Percentiles rank a stretch among this genome's conserved stretches.
Evolutionary conservation across 1,140 invertebrate genomes (phyloP).

Genomic region (Calosoma granatense): DNA sequence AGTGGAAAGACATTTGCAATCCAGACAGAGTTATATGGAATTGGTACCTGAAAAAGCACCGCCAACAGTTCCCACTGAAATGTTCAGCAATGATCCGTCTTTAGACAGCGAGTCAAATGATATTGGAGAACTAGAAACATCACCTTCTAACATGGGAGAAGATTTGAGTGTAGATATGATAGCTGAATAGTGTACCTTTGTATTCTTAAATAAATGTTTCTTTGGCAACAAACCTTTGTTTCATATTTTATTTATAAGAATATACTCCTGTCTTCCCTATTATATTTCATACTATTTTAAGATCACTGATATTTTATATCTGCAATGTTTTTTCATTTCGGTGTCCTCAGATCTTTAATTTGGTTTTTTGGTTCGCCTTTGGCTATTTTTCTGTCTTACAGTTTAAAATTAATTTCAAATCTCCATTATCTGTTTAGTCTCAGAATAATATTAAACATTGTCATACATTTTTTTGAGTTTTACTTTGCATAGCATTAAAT

Average conservation of each 20-base stretch:
- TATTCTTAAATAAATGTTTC: conserved; percentile 10
- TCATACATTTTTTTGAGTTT: neutral
- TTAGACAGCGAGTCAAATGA: conserved; percentile 75
- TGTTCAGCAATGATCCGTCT: conserved; percentile 86
- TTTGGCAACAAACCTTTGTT: too few species aligned
- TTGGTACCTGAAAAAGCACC: conserved; percentile 75
- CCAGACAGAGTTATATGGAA: conserved; percentile 69
- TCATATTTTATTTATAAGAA: too few species aligned
- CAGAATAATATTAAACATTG: too few species aligned
- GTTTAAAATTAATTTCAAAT: too few species aligned
- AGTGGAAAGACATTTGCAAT: conserved; percentile 80
- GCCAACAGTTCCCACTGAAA: conserved; percentile 79
- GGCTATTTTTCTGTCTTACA: too few species aligned
- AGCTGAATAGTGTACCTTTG: conserved; percentile 24
- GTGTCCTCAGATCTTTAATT: too few species aligned
- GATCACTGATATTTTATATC: too few species aligned
- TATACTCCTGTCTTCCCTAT: too few species aligned
- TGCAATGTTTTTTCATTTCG: too few species aligned
- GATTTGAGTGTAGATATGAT: conserved; percentile 55
- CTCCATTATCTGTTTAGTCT: too few species aligned
- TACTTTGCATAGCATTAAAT: neutral
- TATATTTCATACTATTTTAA: too few species aligned
- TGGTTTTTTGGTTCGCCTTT: too few species aligned
- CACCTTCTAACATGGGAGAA: conserved; percentile 58
- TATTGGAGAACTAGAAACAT: conserved; percentile 63